phyloP scores from a whole-genome alignment of 2,888 invertebrate genomes.

The Morpho helenor region DNA sequence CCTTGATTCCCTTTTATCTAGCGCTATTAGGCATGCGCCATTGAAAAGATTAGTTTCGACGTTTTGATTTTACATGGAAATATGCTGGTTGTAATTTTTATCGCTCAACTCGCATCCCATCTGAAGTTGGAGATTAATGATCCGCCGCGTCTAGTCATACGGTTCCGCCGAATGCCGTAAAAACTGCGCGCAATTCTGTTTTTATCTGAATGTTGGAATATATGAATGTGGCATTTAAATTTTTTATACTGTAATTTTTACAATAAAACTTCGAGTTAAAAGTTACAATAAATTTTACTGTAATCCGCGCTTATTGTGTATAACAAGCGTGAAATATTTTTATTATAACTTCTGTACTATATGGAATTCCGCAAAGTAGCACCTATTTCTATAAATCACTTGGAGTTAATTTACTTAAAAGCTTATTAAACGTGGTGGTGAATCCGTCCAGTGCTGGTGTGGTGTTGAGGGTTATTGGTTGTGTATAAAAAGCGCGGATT shows the following conservation, averaged over 20 bases:
- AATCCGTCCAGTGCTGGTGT: no score
- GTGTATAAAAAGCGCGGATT: no score
- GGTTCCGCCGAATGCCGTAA: conserved; percentile 75
- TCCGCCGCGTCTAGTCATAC: conserved; percentile 76
- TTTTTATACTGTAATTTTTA: not conserved
- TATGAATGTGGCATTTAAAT: conserved; percentile 15
- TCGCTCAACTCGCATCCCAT: conserved; percentile 51
- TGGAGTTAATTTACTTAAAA: no score
- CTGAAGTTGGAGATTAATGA: conserved; percentile 74
- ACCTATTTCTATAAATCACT: no score
- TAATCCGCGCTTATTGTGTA: no score
- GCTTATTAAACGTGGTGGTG: no score
- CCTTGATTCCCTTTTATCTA: conserved; percentile 11
- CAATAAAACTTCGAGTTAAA: no score
- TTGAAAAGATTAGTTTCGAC: conserved; percentile 23
- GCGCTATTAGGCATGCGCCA: conserved; percentile 20
- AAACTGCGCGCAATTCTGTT: conserved; percentile 76
- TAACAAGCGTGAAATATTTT: no score
- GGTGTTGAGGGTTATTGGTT: no score
- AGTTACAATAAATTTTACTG: no score
- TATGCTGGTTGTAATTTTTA: conserved; percentile 59
- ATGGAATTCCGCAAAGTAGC: no score
- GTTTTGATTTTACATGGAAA: conserved; percentile 22
- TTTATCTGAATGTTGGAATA: conserved; percentile 37
- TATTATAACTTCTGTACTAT: no score